These are phyloP conservation scores for Triplophysa dalaica DNA, from an alignment of 2,113 vertebrate genomes.

Conservation along the genomic window DNA sequence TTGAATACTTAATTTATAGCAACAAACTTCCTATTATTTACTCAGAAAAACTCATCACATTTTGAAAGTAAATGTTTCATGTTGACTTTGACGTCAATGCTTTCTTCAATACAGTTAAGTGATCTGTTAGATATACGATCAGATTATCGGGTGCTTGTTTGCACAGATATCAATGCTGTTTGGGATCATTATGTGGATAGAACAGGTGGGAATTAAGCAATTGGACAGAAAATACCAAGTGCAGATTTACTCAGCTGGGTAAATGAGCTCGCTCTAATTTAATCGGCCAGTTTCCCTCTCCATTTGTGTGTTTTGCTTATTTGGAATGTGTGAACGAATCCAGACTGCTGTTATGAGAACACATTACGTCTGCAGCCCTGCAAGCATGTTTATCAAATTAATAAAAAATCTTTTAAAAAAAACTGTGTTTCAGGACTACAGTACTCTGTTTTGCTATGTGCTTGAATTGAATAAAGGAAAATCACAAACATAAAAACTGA, in stretches of 20 bases:
- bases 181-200: conserved; percentile 35
- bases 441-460: conserved; percentile 18
- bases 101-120: background rate
- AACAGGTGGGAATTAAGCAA: conserved; percentile 30
- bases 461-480: conserved; percentile 14
- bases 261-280: conserved; percentile 30
- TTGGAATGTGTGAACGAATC: conserved; percentile 7
- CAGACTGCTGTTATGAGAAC: conserved; percentile 22
- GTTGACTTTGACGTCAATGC: background rate
- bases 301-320: conserved; percentile 21
- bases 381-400: conserved; percentile 3
- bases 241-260: conserved; percentile 36
- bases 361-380: background rate
- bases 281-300: conserved; percentile 6
- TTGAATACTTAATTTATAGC: no score
- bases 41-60: background rate
- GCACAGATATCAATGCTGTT: conserved; percentile 12
- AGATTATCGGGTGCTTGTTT: background rate
- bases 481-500: background rate
- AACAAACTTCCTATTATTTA: no score
- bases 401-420: background rate
- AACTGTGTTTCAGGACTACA: background rate
- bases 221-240: background rate
- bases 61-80: background rate
- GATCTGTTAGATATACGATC: conserved; percentile 26